phyloP scores from a whole-genome alignment of 2,888 invertebrate species.

The Pachliopta kotzebuea region DNA sequence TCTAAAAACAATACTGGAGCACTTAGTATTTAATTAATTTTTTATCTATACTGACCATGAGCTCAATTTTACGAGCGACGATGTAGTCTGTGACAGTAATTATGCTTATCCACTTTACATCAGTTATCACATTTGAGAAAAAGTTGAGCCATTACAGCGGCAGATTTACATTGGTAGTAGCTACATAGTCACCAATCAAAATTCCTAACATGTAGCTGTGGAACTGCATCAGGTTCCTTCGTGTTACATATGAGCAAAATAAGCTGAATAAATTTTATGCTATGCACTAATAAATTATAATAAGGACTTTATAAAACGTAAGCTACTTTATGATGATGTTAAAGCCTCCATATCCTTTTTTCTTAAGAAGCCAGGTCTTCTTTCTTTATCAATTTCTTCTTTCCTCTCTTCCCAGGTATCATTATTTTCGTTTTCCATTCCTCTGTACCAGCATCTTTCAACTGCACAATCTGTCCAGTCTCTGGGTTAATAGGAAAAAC shows the following conservation, averaged over 20 bases:
- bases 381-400: slow-evolving; percentile 58
- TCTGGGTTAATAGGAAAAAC: slow-evolving; percentile 69
- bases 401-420: slow-evolving; percentile 66
- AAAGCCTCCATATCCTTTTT: background rate
- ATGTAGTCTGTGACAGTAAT: too few relatives aligned
- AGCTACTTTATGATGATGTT: slow-evolving; percentile 9
- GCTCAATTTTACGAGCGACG: too few relatives aligned
- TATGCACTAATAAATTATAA: background rate
- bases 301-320: background rate
- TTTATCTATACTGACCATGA: too few relatives aligned
- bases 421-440: slow-evolving; percentile 72
- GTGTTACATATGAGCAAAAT: background rate
- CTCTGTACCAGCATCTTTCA: slow-evolving; percentile 59
- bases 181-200: too few relatives aligned
- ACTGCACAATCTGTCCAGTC: slow-evolving; percentile 64
- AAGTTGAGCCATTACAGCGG: too few relatives aligned
- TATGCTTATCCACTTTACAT: too few relatives aligned
- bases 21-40: background rate
- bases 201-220: too few relatives aligned
- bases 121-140: too few relatives aligned
- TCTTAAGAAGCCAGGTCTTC: slow-evolving; percentile 37
- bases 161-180: too few relatives aligned
- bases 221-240: too few relatives aligned
- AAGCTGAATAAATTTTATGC: background rate
- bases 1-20: background rate